phyloP scores from a whole-genome alignment of 2,888 invertebrate species.

The Melolontha melolontha region DNA sequence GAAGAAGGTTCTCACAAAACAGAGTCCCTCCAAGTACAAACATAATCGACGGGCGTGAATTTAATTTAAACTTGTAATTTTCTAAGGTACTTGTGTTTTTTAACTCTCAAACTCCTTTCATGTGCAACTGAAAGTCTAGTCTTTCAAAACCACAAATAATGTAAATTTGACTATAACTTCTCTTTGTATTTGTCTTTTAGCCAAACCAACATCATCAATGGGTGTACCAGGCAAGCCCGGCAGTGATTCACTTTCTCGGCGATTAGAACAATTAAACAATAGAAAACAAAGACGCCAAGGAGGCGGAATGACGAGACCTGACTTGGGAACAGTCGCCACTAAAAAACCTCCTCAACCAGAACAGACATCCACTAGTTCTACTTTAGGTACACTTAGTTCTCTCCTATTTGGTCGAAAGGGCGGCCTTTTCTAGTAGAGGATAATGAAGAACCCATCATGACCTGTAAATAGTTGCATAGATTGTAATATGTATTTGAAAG shows the following conservation, averaged over 20 bases:
- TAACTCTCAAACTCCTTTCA: too few species aligned
- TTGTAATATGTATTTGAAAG: slow-evolving; percentile 23
- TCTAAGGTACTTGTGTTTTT: too few species aligned
- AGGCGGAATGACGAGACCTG: slow-evolving; percentile 69
- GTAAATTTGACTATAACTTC: background rate
- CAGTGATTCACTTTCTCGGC: slow-evolving; percentile 68
- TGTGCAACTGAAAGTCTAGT: too few species aligned
- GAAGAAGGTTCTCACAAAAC: too few species aligned
- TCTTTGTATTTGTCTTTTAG: slow-evolving; percentile 49
- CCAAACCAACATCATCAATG: slow-evolving; percentile 62
- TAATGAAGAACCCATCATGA: background rate
- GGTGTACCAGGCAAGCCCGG: slow-evolving; percentile 74
- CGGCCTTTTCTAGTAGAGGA: slow-evolving; percentile 74
- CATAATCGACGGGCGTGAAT: too few species aligned
- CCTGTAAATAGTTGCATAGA: slow-evolving; percentile 33
- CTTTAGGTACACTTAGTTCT: slow-evolving; percentile 81
- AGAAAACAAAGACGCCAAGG: slow-evolving; percentile 69
- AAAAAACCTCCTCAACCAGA: slow-evolving; percentile 59
- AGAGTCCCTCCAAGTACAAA: too few species aligned
- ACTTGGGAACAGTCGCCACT: slow-evolving; percentile 70
- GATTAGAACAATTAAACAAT: slow-evolving; percentile 64
- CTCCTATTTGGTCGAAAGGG: slow-evolving; percentile 88
- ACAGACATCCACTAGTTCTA: slow-evolving; percentile 52
- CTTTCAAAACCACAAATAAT: too few species aligned
- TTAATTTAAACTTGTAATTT: too few species aligned